These are phyloP conservation scores for Galaxea fascicularis DNA, from an alignment of 92 coral and sea anemone genomes.

Conservation along the genomic window DNA sequence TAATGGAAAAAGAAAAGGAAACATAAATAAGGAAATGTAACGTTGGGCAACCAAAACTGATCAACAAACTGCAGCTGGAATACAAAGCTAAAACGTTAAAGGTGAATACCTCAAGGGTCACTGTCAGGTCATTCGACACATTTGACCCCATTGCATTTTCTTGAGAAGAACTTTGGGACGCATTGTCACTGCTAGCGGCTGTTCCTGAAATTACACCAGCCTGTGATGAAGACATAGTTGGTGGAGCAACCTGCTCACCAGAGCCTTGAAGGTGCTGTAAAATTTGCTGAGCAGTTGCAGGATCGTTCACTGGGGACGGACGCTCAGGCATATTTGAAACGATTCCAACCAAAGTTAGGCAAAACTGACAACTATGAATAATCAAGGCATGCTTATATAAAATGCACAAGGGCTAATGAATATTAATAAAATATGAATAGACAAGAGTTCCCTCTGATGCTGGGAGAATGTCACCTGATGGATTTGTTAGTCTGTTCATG, in stretches of 20 bases:
- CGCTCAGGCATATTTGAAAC: background rate
- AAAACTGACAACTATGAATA: conserved; percentile 22
- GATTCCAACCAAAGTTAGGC: conserved; percentile 33
- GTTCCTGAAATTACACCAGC: background rate
- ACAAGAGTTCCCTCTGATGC: background rate
- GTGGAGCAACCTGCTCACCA: background rate
- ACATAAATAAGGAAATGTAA: background rate
- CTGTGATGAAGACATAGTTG: background rate
- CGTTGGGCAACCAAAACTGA: background rate
- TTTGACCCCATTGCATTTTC: background rate
- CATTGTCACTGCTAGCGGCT: background rate
- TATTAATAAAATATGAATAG: background rate
- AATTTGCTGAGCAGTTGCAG: background rate
- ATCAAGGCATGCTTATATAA: conserved; percentile 24
- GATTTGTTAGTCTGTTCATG: background rate
- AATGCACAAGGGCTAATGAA: conserved; percentile 9
- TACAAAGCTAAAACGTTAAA: conserved; percentile 1
- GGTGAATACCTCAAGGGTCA: conserved; percentile 20
- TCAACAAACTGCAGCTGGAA: conserved; percentile 7
- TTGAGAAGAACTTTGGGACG: conserved; percentile 18
- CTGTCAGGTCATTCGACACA: background rate
- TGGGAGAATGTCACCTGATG: background rate
- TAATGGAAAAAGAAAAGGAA: background rate
- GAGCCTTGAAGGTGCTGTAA: conserved; percentile 8
- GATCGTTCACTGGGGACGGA: background rate